These are phyloP conservation scores for Tanytarsus gracilentus DNA, from an alignment of 2,888 invertebrate species.

Conservation along the genomic window DNA sequence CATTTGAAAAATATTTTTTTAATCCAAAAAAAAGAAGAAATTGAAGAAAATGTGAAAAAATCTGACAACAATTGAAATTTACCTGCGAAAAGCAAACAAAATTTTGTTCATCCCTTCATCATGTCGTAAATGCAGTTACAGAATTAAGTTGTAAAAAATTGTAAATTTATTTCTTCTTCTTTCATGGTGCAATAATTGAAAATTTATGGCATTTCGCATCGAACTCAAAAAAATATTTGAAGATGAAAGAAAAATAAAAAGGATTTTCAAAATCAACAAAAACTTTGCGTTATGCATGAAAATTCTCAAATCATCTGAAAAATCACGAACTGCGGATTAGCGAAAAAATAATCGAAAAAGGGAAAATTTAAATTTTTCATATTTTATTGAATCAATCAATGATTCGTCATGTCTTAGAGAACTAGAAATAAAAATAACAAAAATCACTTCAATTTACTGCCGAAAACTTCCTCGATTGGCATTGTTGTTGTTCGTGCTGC, in stretches of 20 bases:
- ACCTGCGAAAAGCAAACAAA: slow-evolving; percentile 15
- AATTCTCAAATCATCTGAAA: neutral
- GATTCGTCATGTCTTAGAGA: neutral
- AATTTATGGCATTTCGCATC: neutral
- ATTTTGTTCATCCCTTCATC: neutral
- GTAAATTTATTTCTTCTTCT: too few species aligned
- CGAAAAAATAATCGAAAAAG: neutral
- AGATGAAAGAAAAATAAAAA: too few species aligned
- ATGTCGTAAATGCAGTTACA: neutral
- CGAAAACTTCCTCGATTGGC: neutral
- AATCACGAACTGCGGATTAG: neutral
- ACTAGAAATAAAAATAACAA: neutral
- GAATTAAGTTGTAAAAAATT: neutral
- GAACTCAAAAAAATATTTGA: too few species aligned
- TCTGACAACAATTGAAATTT: slow-evolving; percentile 13
- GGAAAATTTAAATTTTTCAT: neutral
- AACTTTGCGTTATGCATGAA: neutral
- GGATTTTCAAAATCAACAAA: too few species aligned
- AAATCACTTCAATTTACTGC: neutral
- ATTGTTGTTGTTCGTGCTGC: neutral
- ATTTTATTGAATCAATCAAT: neutral
- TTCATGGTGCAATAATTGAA: neutral
- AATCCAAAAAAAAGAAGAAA: too few species aligned
- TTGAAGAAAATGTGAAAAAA: neutral
- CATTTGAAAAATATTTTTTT: too few species aligned